phyloP scores from a whole-genome alignment of 2,113 vertebrate species.

The Hystrix brachyura region DNA sequence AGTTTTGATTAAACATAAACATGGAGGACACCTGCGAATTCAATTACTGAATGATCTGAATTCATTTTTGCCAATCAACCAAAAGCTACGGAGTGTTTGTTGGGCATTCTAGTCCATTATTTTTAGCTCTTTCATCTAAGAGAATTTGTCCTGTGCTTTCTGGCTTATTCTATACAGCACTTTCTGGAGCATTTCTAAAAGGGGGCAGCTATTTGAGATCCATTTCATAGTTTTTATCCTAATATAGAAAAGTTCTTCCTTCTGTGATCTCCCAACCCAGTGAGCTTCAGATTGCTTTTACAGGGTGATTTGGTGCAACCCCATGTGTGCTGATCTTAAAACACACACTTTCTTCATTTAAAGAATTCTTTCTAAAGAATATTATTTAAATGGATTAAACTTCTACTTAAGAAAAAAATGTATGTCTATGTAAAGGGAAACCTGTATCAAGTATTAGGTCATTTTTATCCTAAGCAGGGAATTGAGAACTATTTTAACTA shows the following conservation, averaged over 20 bases:
- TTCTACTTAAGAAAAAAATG: conserved; percentile 30
- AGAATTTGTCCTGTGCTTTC: conserved; percentile 1
- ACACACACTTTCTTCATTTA: conserved; percentile 1
- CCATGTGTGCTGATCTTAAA: background rate
- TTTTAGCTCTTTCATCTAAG: conserved; percentile 59
- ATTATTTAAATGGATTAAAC: background rate
- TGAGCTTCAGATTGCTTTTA: conserved; percentile 59
- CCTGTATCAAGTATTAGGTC: background rate
- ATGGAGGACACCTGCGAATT: background rate
- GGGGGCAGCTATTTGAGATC: background rate
- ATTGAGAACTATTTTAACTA: conserved; percentile 19
- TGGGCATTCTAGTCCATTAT: background rate
- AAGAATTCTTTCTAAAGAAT: background rate
- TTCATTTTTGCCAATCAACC: conserved; percentile 20
- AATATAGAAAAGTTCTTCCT: conserved; percentile 36
- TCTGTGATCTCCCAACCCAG: background rate
- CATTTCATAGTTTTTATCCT: conserved; percentile 24
- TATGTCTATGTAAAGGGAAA: background rate
- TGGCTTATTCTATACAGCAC: background rate
- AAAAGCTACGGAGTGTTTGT: background rate
- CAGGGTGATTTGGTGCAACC: background rate
- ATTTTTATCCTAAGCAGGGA: conserved; percentile 41
- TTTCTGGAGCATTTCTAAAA: conserved; percentile 49
- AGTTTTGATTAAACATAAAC: background rate
- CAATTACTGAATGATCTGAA: background rate